A percentile compares a stretch with the other conserved stretches of the same genome.
Conservation (phyloP, 1,140 invertebrate genomes). For the Chlorops oryzae region DNA sequence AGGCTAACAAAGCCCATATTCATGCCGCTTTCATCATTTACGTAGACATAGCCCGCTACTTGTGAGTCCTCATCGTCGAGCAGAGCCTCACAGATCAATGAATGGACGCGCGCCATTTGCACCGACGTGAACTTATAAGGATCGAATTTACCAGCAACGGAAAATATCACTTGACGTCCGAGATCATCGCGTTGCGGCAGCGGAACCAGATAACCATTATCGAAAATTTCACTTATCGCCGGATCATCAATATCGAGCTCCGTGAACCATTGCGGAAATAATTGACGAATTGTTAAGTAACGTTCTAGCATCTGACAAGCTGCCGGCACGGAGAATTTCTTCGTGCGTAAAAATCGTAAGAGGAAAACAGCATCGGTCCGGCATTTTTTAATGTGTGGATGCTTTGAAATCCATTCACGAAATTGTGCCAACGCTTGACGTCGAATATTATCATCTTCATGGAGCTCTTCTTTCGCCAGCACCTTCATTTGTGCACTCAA, state of each 20-base stretch:
- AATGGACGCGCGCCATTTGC: slow-evolving; percentile 70
- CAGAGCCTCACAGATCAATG: slow-evolving; percentile 67
- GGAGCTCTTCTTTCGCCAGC: slow-evolving; percentile 61
- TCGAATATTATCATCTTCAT: slow-evolving; percentile 65
- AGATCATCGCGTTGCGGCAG: slow-evolving; percentile 64
- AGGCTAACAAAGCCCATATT: slow-evolving; percentile 74
- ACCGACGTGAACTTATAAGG: slow-evolving; percentile 65
- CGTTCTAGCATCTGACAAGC: slow-evolving; percentile 79
- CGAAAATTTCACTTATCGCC: slow-evolving; percentile 67
- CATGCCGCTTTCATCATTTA: slow-evolving; percentile 77
- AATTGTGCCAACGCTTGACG: slow-evolving; percentile 65
- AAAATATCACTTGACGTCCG: slow-evolving; percentile 69
- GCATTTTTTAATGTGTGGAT: slow-evolving; percentile 68
- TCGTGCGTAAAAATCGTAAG: slow-evolving; percentile 74
- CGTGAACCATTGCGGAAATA: slow-evolving; percentile 78
- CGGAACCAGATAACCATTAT: slow-evolving; percentile 74
- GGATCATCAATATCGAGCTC: slow-evolving; percentile 66
- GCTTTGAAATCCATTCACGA: slow-evolving; percentile 69
- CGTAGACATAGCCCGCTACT: slow-evolving; percentile 68
- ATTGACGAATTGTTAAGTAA: slow-evolving; percentile 72
- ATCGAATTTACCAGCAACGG: slow-evolving; percentile 67
- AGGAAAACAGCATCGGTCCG: slow-evolving; percentile 72
- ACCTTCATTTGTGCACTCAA: slow-evolving; percentile 42
- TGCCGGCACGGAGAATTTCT: slow-evolving; percentile 78
- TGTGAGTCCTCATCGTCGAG: slow-evolving; percentile 77